phyloP scores from a whole-genome alignment of 2,113 vertebrate genomes.

The Paratilapia polleni region DNA sequence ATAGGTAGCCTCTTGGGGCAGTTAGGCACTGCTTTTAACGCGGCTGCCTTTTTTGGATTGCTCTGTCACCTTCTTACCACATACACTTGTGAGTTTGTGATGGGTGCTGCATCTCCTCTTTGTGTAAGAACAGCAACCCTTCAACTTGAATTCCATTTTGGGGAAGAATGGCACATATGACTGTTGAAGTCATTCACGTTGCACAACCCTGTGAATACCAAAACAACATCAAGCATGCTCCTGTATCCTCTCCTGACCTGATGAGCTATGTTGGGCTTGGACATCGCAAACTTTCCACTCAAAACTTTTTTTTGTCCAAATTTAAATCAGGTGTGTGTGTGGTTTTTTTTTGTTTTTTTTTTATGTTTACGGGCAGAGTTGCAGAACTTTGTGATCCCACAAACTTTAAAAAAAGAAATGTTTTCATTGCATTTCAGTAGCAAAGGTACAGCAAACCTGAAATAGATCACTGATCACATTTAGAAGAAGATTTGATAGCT shows the following conservation, averaged over 20 bases:
- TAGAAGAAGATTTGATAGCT: background rate
- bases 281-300: background rate
- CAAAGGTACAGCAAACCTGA: background rate
- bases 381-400: background rate
- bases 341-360: background rate
- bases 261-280: rapidly evolving
- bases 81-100: background rate
- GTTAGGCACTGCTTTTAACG: background rate
- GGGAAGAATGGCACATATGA: background rate
- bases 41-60: background rate
- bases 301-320: background rate
- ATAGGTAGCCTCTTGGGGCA: background rate
- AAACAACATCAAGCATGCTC: background rate
- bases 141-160: background rate
- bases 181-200: background rate
- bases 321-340: background rate
- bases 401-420: background rate
- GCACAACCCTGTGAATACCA: background rate
- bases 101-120: background rate
- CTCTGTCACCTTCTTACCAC: background rate
- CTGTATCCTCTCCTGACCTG: background rate
- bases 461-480: background rate
- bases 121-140: background rate
- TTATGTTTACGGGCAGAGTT: background rate
- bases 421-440: constrained; percentile 7